Evolutionary conservation across 1,140 invertebrate genomes (phyloP).

Genomic region (Drosophila triauraria): DNA sequence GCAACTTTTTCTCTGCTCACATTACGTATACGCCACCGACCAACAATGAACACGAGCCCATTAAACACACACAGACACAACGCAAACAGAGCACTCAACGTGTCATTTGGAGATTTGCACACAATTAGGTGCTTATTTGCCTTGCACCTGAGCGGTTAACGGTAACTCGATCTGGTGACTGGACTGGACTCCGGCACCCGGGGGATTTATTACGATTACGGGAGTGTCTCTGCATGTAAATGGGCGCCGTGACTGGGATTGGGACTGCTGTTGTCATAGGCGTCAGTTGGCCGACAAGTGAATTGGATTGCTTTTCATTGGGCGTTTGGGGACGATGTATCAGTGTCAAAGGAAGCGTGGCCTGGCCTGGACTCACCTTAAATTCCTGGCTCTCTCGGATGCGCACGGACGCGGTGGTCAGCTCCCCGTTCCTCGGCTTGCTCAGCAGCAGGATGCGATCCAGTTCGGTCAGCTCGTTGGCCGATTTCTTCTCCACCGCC

Average conservation of each 20-base stretch:
- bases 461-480: conserved; percentile 89
- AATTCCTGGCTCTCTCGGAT: conserved; percentile 99
- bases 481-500: conserved; percentile 88
- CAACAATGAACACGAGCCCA: conserved; percentile 19
- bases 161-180: conserved; percentile 28
- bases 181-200: not conserved
- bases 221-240: conserved; percentile 20
- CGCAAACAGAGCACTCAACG: conserved; percentile 50
- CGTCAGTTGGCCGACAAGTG: conserved; percentile 28
- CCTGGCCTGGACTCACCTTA: conserved; percentile 89
- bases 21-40: conserved; percentile 55
- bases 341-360: not conserved
- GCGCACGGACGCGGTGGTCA: conserved; percentile 92
- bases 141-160: conserved; percentile 35
- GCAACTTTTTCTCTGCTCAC: conserved; percentile 11
- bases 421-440: conserved; percentile 94
- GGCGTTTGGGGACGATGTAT: not conserved
- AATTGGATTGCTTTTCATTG: conserved; percentile 45
- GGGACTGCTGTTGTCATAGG: conserved; percentile 19
- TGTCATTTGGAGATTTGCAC: conserved; percentile 66
- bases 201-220: conserved; percentile 23
- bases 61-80: conserved; percentile 30
- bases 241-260: conserved; percentile 18
- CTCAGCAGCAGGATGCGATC: conserved; percentile 97
- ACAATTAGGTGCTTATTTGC: conserved; percentile 69